Base-by-base conservation (phyloP, 2,888 invertebrate genomes). In the Rhaphigaster nebulosa region DNA sequence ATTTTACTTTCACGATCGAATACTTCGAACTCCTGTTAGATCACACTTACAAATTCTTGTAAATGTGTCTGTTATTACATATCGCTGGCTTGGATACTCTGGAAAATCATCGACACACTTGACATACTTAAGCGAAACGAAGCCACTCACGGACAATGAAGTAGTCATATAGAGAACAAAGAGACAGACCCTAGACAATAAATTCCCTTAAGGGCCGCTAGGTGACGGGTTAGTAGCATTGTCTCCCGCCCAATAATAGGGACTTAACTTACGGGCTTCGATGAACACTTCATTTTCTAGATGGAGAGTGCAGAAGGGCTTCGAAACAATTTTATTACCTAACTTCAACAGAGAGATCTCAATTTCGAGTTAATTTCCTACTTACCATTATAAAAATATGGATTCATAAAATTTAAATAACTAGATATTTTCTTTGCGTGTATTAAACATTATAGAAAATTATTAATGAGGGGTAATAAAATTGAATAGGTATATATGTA, bases 101-200 rank as follows among this genome's bases (percentile, higher is more conserved):
- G 2, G 52, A 60, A n/a, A 38, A 76, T 34, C 34, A 76, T 76
- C 15, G 29, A 29, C 65, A 23, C 34, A 38, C 70, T 76, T 20
- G 20, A 38, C 20, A 20, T 38, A 6, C 38, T 38, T 2, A 10
- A 38, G 15, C 20, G 34, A 38, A 38, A 38, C 1, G 70, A 76
- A 76, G 20, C 18, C 38, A 38, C 20, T 0, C 20, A n/a, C 2
- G 70, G 12, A 76, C 34, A 38, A 76, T 76, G 70, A 3, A 76
- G 70, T 38, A 76, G 70, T 76, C 70, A 76, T 76, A 38, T 38
- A 76, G 70, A 38, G 70, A 76, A 76, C 70, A 76, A 76, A 8
- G 70, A 34, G 70, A 38, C 70, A 38, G 70, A 8, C 6, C 34
- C 70, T 6, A 76, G 70, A 76, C 38, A 76, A 76, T 76, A 76